Conservation (phyloP, 2,888 invertebrate species). For the Phyto melanocephala region DNA sequence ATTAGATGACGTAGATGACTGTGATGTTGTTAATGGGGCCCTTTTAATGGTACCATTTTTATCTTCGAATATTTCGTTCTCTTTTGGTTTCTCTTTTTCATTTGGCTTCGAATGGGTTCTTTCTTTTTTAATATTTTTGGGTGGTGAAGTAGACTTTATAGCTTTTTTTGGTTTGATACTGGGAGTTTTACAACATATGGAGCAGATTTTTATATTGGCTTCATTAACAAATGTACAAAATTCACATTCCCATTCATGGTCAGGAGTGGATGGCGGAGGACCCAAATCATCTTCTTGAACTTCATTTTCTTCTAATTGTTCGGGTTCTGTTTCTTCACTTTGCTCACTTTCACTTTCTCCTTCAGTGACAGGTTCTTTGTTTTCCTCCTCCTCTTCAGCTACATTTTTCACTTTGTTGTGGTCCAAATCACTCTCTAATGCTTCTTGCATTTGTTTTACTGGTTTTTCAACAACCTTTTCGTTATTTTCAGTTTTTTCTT, state of each 20-base stretch:
- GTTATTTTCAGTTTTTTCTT: constrained; percentile 48
- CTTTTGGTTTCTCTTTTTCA: constrained; percentile 33
- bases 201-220: constrained; percentile 87
- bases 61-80: neutral
- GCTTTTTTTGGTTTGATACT: constrained; percentile 73
- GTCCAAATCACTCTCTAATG: constrained; percentile 31
- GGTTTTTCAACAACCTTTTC: constrained; percentile 50
- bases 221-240: constrained; percentile 94
- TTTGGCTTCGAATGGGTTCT: neutral
- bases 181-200: constrained; percentile 92
- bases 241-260: constrained; percentile 89
- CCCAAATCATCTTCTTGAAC: constrained; percentile 68
- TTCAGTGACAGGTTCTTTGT: constrained; percentile 8
- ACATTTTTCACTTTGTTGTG: constrained; percentile 58
- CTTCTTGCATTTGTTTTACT: constrained; percentile 12
- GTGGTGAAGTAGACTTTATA: neutral
- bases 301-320: neutral
- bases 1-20: neutral
- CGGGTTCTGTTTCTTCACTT: neutral
- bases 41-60: constrained; percentile 45
- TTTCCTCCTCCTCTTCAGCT: constrained; percentile 37
- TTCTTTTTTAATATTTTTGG: constrained; percentile 10
- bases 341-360: constrained; percentile 34
- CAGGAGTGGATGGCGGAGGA: constrained; percentile 81
- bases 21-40: neutral